These are phyloP conservation scores for Podarcis raffonei DNA, from an alignment of 2,113 vertebrate species.

Conservation along the genomic window DNA sequence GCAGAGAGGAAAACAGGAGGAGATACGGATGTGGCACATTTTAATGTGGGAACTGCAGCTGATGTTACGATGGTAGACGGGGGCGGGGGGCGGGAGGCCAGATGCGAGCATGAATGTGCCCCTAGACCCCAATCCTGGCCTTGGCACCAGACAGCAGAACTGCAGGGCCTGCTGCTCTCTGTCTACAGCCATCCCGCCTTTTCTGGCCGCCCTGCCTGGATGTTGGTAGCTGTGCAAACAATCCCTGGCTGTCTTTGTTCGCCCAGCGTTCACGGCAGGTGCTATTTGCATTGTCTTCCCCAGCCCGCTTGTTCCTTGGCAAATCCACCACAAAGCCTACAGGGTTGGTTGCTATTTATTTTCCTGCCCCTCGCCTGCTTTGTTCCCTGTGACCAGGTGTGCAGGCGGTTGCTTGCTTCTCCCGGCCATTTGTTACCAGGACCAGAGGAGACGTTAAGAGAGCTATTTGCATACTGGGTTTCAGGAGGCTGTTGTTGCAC, in stretches of 20 bases:
- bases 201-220: constrained; percentile 21
- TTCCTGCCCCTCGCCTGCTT: constrained; percentile 17
- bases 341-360: constrained; percentile 38
- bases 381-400: constrained; percentile 37
- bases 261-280: constrained; percentile 40
- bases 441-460: constrained; percentile 56
- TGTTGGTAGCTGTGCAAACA: constrained; percentile 40
- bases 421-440: constrained; percentile 24
- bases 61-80: not conserved
- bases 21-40: not conserved
- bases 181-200: not conserved
- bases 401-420: constrained; percentile 20
- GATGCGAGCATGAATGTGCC: not conserved
- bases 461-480: constrained; percentile 63
- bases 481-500: constrained; percentile 23
- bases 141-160: not conserved
- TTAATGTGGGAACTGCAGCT: no score
- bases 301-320: not conserved
- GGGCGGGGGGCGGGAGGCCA: not conserved
- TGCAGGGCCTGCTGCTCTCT: not conserved
- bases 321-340: constrained; percentile 43
- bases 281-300: constrained; percentile 53
- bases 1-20: not conserved
- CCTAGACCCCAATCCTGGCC: not conserved
- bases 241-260: constrained; percentile 21